These are phyloP conservation scores for Hystrix cristata DNA, from an alignment of 2,113 vertebrate species.

Conservation along the genomic window DNA sequence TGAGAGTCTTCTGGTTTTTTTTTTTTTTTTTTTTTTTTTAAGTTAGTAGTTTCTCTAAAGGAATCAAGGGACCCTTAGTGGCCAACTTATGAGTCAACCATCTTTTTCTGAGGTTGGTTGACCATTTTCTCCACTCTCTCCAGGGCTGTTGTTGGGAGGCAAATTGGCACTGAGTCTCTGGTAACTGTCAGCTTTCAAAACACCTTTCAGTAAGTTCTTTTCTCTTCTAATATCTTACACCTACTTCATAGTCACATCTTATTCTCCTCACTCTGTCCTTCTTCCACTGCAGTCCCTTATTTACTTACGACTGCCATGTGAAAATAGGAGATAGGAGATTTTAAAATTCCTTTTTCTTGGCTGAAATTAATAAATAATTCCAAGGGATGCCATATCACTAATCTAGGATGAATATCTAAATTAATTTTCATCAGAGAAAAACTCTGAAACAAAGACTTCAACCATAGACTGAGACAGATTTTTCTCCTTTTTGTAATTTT, in stretches of 20 bases:
- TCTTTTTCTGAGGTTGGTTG: background rate
- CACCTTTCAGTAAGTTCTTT: background rate
- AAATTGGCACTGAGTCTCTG: background rate
- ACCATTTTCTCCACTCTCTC: background rate
- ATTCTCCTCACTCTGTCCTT: background rate
- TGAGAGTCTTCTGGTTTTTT: background rate
- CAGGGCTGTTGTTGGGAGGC: background rate
- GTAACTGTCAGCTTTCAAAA: constrained; percentile 13
- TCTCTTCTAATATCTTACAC: constrained; percentile 19
- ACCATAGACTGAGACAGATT: background rate
- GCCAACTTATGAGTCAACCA: background rate
- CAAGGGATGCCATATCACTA: background rate
- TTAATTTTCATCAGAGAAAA: background rate
- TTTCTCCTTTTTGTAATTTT: constrained; percentile 1
- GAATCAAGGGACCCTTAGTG: background rate
- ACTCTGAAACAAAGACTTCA: background rate
- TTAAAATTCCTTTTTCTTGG: constrained; percentile 30
- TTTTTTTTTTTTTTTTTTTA: background rate
- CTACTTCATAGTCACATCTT: constrained; percentile 21
- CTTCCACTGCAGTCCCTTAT: constrained; percentile 1
- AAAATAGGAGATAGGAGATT: constrained; percentile 54
- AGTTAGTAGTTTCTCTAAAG: background rate
- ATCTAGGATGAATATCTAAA: background rate
- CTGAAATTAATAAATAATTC: constrained; percentile 23
- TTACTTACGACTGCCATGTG: background rate